Base-by-base conservation (phyloP, 2,888 invertebrate genomes). In the Campaea margaritaria region DNA sequence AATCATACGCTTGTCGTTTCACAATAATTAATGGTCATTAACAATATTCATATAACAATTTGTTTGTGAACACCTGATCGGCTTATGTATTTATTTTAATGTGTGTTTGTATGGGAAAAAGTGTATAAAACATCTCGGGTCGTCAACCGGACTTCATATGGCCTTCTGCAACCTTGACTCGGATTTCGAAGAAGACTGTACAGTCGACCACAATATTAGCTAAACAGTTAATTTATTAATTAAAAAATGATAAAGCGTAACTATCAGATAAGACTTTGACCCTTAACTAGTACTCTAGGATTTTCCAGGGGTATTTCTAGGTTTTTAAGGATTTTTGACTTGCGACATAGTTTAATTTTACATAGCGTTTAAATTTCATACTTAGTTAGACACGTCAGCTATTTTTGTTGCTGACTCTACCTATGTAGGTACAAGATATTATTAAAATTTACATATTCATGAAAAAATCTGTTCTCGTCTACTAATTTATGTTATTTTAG, bases 91-190 rank as follows among this genome's bases (percentile, higher is more conserved):
- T 42, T 43, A 34, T 21, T 15, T 14, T 48, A 48, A 48, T 44
- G 1, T 44, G 1, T 43, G 13, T 34, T 14, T 21, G 31, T 47
- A 16, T 43, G 42, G 41, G 5, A 58, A 52, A 44, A 48, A n/a
- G 48, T 45, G 42, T 39, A 31, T 42, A 13, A 27, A 57, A 43
- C 39, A 55, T 39, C 8, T 28, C 50, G 34, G 68, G 62, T 64
- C 68, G 51, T 53, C 56, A 60, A 58, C 64, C 65, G 64, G 60
- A 62, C 53, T 64, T 43, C 36, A 48, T 34, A 51, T 61, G 67
- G 43, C 64, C 68, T 68, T 68, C 65, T 27, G 1, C 13, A 41
- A 56, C 68, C 68, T 64, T 68, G 65, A 62, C 59, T 64, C 13
- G 51, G 15, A 62, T 64, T 43, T 44, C 49, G 59, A 65, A 62